Percentiles rank a stretch among this genome's conserved stretches.
Evolutionary conservation across 2,888 invertebrate genomes (phyloP).

Genomic region (Ferrisia virgata): DNA sequence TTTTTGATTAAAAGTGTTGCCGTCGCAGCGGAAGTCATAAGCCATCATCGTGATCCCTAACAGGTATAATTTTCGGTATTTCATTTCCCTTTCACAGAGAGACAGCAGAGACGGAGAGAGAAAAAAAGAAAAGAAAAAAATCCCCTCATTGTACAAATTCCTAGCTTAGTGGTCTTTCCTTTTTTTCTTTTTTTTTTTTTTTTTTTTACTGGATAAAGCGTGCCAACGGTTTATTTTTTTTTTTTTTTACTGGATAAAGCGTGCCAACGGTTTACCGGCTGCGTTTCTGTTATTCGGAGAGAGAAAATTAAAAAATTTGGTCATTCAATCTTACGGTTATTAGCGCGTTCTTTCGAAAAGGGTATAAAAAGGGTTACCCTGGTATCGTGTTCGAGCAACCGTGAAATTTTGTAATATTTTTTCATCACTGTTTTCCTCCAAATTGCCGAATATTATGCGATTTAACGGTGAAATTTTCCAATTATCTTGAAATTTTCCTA

Average conservation of each 20-base stretch:
- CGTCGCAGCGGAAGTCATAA: background rate
- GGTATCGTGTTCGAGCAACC: background rate
- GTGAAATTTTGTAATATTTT: slow-evolving; percentile 14
- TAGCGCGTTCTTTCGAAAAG: background rate
- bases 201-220: background rate
- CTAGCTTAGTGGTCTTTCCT: background rate
- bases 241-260: background rate
- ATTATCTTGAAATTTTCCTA: background rate
- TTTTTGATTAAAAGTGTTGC: slow-evolving; percentile 17
- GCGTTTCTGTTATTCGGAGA: background rate
- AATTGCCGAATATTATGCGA: background rate
- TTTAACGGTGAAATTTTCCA: background rate
- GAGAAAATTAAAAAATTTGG: slow-evolving; percentile 5
- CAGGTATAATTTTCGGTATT: slow-evolving; percentile 14
- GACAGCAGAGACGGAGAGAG: too few relatives aligned
- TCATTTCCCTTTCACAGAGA: background rate
- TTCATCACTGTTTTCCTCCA: background rate
- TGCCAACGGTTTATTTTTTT: background rate
- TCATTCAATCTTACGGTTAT: background rate
- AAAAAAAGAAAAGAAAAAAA: background rate
- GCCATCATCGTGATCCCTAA: background rate
- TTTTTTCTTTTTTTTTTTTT: background rate
- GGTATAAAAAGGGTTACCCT: background rate
- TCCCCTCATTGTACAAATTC: background rate
- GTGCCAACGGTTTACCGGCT: background rate